Evolutionary conservation across 2,113 vertebrate species (phyloP).

Genomic region (Hemichromis elongatus): DNA sequence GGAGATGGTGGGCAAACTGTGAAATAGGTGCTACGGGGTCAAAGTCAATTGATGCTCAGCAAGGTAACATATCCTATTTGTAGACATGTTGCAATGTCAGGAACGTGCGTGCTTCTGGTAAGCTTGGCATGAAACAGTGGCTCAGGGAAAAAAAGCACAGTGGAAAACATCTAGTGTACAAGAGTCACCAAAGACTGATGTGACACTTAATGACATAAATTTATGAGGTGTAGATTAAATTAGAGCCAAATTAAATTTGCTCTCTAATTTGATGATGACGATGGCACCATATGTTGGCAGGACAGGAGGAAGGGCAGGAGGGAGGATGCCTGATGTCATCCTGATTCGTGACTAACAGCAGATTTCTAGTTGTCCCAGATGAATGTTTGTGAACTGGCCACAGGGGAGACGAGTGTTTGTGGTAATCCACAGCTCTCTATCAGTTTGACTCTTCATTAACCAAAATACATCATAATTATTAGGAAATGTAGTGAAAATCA

Average conservation of each 20-base stretch:
- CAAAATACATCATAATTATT: neutral
- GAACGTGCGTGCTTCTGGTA: neutral
- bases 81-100: neutral
- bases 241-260: neutral
- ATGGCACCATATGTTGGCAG: neutral
- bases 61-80: neutral
- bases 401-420: neutral
- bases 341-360: neutral
- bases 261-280: neutral
- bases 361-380: neutral
- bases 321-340: neutral
- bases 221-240: neutral
- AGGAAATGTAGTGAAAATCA: neutral
- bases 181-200: neutral
- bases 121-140: neutral
- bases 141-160: too few species aligned
- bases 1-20: neutral
- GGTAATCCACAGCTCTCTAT: neutral
- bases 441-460: neutral
- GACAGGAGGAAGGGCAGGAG: neutral
- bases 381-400: neutral
- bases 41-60: conserved; percentile 6
- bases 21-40: neutral
- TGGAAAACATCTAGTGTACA: neutral
- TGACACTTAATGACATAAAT: neutral